Base-by-base conservation (phyloP, 2,797 vertebrate species). In the Phaenicophaeus curvirostris region DNA sequence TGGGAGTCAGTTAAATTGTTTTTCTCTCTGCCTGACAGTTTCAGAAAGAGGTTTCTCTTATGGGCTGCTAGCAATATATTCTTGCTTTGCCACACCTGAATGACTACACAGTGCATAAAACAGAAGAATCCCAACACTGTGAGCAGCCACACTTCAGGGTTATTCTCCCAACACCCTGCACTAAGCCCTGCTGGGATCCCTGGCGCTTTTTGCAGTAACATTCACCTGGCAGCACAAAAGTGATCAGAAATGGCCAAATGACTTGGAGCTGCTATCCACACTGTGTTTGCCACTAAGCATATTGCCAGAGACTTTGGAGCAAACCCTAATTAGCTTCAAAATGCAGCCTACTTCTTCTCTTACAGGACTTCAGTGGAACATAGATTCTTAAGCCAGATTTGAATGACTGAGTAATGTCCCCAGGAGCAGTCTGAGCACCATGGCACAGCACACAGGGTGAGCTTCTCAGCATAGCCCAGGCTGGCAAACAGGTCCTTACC, bases 131-230 rank as follows among this genome's bases (percentile, higher is more conserved):
- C 5, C 2, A 2, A 18, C 5, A 11, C 21, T 44, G 33, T 2
- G 3, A 88, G n/a, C 24, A 44, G 20, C 25, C 5, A 3, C 0
- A 3, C 13, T 79, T 15, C 4, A 8, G 3, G 15, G 4, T 3
- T 31, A 61, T 66, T 73, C 25, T 51, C 27, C 15, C 11, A 61
- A 25, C n/a, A 33, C 30, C 7, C 27, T 84, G 46, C 6, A 37
- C 6, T 5, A 3, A 75, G 13, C 28, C 13, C 7, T 71, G 78
- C 7, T 28, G 3, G 0, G 21, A 8, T 53, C 63, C 18, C 30
- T 82, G 21, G 7, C 24, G 11, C 48, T 65, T 72, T 65, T 65
- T 75, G 14, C 17, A 44, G 19, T 41, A 27, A 9, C 85, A 39
- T 69, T 74, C n/a, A 30, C 71, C 39, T 80, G 68, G 13, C n/a